A percentile compares a stretch with the other conserved stretches of the same genome.
These are phyloP conservation scores for Sebastes umbrosus DNA, from an alignment of 2,797 vertebrate species.

Conservation along the genomic window DNA sequence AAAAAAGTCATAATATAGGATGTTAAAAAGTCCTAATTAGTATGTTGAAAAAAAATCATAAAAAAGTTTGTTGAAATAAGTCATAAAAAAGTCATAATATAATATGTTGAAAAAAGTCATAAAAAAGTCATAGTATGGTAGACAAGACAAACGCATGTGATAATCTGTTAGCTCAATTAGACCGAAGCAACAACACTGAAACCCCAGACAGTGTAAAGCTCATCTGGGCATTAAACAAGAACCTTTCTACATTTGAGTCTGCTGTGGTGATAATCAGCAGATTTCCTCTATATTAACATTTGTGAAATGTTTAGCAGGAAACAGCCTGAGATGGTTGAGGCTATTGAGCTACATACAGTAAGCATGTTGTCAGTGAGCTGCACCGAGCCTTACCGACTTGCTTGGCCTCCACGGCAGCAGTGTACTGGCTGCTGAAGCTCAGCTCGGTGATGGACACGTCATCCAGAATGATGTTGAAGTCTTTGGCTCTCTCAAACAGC, in stretches of 20 bases:
- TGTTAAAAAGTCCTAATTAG: no score
- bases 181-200: not conserved
- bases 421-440: slow-evolving; percentile 93
- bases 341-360: no score
- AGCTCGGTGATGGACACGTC: slow-evolving; percentile 94
- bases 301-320: not conserved
- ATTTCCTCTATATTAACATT: not conserved
- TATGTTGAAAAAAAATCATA: no score
- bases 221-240: not conserved
- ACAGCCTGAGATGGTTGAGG: not conserved
- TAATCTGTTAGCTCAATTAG: not conserved
- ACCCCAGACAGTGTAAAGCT: no score
- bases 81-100: no score
- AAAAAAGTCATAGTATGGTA: no score
- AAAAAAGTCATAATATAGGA: no score
- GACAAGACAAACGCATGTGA: not conserved
- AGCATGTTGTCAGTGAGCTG: no score
- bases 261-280: not conserved
- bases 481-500: slow-evolving; percentile 91
- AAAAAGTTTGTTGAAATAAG: no score
- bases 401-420: slow-evolving; percentile 83
- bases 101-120: no score
- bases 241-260: not conserved
- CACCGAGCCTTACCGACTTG: not conserved
- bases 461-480: slow-evolving; percentile 95